A percentile compares a stretch with the other conserved stretches of the same genome.
phyloP scores from a whole-genome alignment of 1,140 invertebrate species.

The Ceratina australensis region DNA sequence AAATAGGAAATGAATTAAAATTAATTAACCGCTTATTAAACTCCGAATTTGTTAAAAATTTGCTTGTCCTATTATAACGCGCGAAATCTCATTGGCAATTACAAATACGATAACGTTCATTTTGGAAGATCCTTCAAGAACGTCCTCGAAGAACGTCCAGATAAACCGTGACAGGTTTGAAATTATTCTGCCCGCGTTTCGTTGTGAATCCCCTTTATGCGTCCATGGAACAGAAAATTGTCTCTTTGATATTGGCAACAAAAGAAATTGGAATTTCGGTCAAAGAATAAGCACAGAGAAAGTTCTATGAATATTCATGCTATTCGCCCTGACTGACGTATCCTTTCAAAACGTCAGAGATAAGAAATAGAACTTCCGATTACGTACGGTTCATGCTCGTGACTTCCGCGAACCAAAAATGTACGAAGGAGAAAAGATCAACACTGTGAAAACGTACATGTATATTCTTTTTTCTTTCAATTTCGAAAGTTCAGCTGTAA shows the following conservation, averaged over 20 bases:
- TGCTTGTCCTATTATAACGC: too few species aligned
- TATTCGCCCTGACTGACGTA: neutral
- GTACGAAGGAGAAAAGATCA: too few species aligned
- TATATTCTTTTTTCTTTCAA: neutral
- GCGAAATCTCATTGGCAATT: too few species aligned
- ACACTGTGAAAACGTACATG: too few species aligned
- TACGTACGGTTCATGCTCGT: neutral
- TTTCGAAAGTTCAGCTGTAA: neutral
- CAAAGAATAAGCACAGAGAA: slow-evolving; percentile 8
- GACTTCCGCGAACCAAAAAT: neutral
- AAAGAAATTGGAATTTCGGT: slow-evolving; percentile 28
- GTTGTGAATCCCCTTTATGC: neutral
- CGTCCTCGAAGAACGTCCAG: neutral
- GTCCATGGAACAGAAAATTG: slow-evolving; percentile 1
- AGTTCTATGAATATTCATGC: neutral
- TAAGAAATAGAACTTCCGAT: neutral
- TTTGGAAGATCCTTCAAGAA: neutral
- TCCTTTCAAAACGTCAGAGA: neutral
- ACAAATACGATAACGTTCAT: too few species aligned
- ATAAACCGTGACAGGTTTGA: neutral
- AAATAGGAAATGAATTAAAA: too few species aligned
- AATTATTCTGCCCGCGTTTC: neutral
- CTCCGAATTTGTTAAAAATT: too few species aligned
- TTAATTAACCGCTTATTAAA: too few species aligned
- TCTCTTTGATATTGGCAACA: neutral